Conservation (phyloP, 2,797 vertebrate species). For the Hylomyscus alleni region DNA sequence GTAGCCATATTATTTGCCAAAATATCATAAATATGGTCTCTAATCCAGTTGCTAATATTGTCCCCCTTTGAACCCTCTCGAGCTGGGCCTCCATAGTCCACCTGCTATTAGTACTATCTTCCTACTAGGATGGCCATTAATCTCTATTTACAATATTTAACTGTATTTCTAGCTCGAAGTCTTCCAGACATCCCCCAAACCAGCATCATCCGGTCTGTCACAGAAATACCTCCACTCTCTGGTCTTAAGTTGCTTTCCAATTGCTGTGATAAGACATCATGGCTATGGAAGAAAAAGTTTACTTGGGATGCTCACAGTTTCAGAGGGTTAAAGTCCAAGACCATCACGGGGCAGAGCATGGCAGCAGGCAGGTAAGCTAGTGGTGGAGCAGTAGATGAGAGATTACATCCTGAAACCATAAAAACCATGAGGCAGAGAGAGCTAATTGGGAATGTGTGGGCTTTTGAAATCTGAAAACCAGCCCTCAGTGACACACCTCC, state of each 20-base stretch:
- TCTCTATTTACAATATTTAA: neutral
- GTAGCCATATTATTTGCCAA: neutral
- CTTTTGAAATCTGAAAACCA: neutral
- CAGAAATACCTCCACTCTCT: neutral
- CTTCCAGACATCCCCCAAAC: neutral
- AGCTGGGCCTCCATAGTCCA: neutral
- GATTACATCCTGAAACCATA: neutral
- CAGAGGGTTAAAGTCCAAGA: neutral
- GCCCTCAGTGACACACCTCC: neutral
- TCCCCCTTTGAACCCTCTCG: neutral
- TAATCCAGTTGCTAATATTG: neutral
- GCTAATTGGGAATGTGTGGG: neutral
- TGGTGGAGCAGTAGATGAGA: neutral
- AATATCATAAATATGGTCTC: neutral
- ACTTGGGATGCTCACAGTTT: neutral
- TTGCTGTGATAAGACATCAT: neutral
- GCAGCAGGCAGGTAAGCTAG: neutral
- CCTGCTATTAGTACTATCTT: neutral
- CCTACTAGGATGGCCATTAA: neutral
- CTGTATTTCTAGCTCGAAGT: neutral
- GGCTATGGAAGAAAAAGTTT: too few species aligned
- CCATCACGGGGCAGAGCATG: rapidly evolving
- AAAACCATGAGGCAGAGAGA: neutral
- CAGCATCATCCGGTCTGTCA: neutral
- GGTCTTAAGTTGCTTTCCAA: neutral